Percentiles rank a stretch among this genome's conserved stretches.
Evolutionary conservation across 2,797 vertebrate genomes (phyloP).

Genomic region (Sebastes hubbsi): DNA sequence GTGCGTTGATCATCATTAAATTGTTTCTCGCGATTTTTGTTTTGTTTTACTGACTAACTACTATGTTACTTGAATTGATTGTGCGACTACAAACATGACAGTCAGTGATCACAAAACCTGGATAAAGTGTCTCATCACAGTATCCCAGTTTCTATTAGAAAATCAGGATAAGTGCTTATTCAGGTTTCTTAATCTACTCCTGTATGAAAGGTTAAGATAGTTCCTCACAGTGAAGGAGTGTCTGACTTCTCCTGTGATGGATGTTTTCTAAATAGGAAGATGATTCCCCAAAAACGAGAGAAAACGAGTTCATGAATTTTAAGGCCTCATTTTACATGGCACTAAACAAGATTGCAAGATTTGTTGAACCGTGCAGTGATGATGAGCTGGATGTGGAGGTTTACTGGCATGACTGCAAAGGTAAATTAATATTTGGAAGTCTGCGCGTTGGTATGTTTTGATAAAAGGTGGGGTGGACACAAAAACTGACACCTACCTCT

Average conservation of each 20-base stretch:
- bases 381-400: slow-evolving; percentile 49
- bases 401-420: slow-evolving; percentile 53
- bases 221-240: neutral
- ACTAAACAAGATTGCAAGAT: slow-evolving; percentile 54
- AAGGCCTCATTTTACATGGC: slow-evolving; percentile 36
- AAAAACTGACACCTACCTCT: slow-evolving; percentile 14
- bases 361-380: slow-evolving; percentile 53
- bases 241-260: neutral
- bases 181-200: neutral
- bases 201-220: neutral
- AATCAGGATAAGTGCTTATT: neutral
- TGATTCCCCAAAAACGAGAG: neutral
- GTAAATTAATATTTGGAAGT: slow-evolving; percentile 27
- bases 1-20: neutral
- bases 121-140: neutral
- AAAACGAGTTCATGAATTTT: slow-evolving; percentile 26
- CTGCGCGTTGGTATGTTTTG: neutral
- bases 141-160: neutral
- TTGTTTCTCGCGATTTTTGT: neutral
- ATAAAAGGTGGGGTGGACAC: slow-evolving; percentile 12
- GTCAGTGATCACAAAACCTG: neutral
- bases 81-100: neutral
- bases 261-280: slow-evolving; percentile 17
- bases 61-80: neutral
- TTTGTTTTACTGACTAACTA: neutral